A percentile compares a stretch with the other conserved stretches of the same genome.
These are phyloP conservation scores for Agrochola macilenta DNA, from an alignment of 2,888 invertebrate genomes.

Conservation along the genomic window DNA sequence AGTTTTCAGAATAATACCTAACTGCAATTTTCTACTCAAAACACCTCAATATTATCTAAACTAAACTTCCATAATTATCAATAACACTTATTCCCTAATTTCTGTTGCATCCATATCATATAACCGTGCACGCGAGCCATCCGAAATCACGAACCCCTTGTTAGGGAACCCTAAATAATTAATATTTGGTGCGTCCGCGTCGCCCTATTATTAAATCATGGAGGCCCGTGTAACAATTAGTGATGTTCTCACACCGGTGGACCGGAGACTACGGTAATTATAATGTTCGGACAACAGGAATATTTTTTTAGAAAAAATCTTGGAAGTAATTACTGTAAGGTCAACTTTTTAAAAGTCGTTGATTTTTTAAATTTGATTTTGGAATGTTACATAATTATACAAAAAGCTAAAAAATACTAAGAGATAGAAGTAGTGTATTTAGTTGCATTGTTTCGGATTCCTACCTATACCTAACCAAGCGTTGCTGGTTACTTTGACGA, in stretches of 20 bases:
- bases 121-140: constrained; percentile 31
- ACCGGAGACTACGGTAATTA: constrained; percentile 73
- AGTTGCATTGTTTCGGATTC: neutral
- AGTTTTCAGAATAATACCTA: neutral
- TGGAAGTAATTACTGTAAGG: neutral
- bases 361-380: neutral
- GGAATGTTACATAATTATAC: neutral
- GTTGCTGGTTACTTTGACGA: too few species aligned
- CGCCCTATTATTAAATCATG: constrained; percentile 85
- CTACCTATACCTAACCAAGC: neutral
- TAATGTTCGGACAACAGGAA: constrained; percentile 56
- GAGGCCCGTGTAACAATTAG: constrained; percentile 78
- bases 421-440: neutral
- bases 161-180: constrained; percentile 64
- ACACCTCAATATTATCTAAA: constrained; percentile 1
- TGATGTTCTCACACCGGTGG: constrained; percentile 78
- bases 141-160: constrained; percentile 46
- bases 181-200: constrained; percentile 60
- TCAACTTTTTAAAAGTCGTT: neutral
- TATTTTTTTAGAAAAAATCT: neutral
- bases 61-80: constrained; percentile 21
- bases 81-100: constrained; percentile 32
- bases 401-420: neutral
- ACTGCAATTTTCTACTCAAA: neutral
- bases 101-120: constrained; percentile 43